A percentile compares a stretch with the other conserved stretches of the same genome.
Evolutionary conservation across 2,888 invertebrate species (phyloP).

Genomic region (Eurytoma adleriae): DNA sequence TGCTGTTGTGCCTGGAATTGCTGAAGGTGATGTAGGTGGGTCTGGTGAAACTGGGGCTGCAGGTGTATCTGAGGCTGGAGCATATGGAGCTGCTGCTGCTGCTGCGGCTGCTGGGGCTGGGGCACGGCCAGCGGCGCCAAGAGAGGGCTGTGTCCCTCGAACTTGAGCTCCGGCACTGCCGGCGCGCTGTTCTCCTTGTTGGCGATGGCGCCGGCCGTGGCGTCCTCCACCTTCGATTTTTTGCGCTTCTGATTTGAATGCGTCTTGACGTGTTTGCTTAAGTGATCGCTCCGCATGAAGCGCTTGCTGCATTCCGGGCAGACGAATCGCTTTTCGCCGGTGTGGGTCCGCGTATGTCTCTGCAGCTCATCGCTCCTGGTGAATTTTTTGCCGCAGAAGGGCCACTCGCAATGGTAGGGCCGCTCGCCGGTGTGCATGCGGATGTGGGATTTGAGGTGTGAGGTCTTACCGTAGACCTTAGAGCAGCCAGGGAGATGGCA

Average conservation of each 20-base stretch:
- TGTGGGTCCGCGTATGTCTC: conserved; percentile 91
- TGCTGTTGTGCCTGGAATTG: not conserved
- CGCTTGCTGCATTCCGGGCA: conserved; percentile 92
- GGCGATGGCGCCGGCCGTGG: not conserved
- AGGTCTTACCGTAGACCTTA: conserved; percentile 94
- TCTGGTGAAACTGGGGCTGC: not conserved
- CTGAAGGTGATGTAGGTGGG: not conserved
- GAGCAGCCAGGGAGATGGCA: conserved; percentile 93
- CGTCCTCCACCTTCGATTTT: conserved; percentile 24
- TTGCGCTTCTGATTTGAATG: conserved; percentile 82
- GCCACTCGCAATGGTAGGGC: conserved; percentile 92
- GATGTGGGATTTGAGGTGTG: conserved; percentile 94
- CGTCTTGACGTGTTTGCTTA: conserved; percentile 95
- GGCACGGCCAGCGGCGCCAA: not conserved
- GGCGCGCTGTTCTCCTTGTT: conserved; percentile 34
- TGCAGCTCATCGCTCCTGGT: conserved; percentile 89
- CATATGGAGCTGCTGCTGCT: conserved; percentile 2
- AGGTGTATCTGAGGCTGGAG: too few relatives aligned
- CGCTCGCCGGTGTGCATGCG: conserved; percentile 96
- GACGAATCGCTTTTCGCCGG: conserved; percentile 92
- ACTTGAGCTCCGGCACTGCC: not conserved
- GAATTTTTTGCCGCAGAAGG: conserved; percentile 93
- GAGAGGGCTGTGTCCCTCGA: not conserved
- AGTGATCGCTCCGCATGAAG: conserved; percentile 95
- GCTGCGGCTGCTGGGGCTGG: conserved; percentile 41